A percentile compares a stretch with the other conserved stretches of the same genome.
Evolutionary conservation across 2,113 vertebrate species (phyloP).

Genomic region (Colaptes auratus): DNA sequence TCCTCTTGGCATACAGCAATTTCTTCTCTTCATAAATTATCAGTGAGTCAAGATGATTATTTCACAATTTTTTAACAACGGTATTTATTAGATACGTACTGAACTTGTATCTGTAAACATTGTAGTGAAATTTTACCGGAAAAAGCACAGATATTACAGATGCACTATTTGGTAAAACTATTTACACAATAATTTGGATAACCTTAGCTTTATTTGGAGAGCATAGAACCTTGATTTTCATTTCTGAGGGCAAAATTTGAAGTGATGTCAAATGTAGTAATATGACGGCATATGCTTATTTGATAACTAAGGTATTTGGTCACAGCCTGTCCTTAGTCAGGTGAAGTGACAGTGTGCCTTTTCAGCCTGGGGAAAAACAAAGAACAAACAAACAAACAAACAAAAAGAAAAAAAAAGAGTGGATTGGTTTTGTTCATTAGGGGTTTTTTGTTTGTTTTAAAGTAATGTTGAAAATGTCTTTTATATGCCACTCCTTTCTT

Average conservation of each 20-base stretch:
- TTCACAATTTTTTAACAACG: neutral
- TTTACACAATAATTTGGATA: neutral
- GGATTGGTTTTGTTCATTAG: neutral
- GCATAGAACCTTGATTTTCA: neutral
- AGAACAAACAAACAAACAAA: no score
- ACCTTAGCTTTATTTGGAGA: neutral
- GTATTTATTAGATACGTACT: neutral
- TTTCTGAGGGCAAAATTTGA: neutral
- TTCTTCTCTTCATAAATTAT: neutral
- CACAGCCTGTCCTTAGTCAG: neutral
- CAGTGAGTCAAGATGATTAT: neutral
- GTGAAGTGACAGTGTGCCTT: neutral
- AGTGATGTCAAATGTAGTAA: neutral
- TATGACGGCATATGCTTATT: neutral
- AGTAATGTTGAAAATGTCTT: neutral
- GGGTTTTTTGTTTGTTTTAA: neutral
- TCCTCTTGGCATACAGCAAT: neutral
- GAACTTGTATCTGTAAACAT: neutral
- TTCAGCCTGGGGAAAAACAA: neutral
- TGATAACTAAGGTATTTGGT: neutral
- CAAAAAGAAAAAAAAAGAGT: no score
- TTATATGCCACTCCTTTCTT: neutral
- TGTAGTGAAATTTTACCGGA: neutral
- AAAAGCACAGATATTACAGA: neutral
- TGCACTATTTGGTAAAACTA: neutral